A percentile compares a stretch with the other conserved stretches of the same genome.
These are phyloP conservation scores for Mormyrus proboscirostris DNA, from an alignment of 2,797 vertebrate genomes.

Conservation along the genomic window DNA sequence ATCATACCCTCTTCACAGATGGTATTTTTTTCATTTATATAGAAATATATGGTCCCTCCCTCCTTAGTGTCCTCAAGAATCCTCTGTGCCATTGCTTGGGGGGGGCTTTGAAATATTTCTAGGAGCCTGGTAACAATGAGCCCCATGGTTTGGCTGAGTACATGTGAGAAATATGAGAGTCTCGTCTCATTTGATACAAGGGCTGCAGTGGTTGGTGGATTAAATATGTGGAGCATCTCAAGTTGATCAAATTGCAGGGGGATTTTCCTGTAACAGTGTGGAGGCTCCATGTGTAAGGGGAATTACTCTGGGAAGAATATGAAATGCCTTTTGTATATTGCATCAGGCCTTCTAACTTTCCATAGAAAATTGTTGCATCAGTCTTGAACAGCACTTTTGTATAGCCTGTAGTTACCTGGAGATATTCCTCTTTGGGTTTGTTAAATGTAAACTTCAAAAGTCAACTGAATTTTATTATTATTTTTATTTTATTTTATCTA, in stretches of 20 bases:
- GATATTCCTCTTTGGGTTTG: not conserved
- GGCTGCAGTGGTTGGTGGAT: not conserved
- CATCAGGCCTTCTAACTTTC: not conserved
- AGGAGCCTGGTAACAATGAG: not conserved
- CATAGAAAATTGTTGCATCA: not conserved
- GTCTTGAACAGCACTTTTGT: not conserved
- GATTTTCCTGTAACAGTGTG: not conserved
- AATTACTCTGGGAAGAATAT: not conserved
- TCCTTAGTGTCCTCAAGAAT: not conserved
- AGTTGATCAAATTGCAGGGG: not conserved
- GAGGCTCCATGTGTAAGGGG: not conserved
- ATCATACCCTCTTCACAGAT: not conserved
- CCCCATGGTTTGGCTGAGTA: not conserved
- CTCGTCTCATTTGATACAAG: not conserved
- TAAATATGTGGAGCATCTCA: not conserved
- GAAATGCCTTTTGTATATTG: not conserved
- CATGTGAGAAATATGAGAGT: not conserved
- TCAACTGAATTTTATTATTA: not conserved
- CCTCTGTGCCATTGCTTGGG: not conserved
- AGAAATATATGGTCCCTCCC: not conserved
- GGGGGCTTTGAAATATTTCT: not conserved
- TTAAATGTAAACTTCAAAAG: not conserved
- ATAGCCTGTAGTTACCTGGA: not conserved
- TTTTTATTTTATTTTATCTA: not conserved
- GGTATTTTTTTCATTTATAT: not conserved